Base-by-base conservation (phyloP, 2,888 invertebrate genomes). In the Folsomia manolachei region DNA sequence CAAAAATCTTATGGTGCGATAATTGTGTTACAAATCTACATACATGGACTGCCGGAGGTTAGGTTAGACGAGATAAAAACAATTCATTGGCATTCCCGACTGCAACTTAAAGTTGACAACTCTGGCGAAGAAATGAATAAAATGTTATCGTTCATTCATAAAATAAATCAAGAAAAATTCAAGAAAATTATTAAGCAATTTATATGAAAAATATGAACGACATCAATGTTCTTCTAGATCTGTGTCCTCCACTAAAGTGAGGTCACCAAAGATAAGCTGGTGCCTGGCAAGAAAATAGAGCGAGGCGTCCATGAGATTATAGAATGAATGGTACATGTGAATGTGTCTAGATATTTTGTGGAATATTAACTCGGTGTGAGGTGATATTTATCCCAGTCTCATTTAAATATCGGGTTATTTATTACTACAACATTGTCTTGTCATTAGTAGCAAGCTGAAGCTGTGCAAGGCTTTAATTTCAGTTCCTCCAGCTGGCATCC, bases 401-500 rank as follows among this genome's bases (percentile, higher is more conserved):
- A 60, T 67, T 67, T 67, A 67, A 67, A 67, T 67, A 53, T 67
- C 60, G 9, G 18, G 53, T 67, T 24, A 67, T 67, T 67, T 67
- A 67, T 67, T 67, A 23, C 26, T 21, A 25, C 56, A 24, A 51
- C 19, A 23, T 14, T n/a, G n/a, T 52, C 51, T 14, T 23, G 52
- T n/a, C 52, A 66, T 53, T 67, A 67, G 25, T 67, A 60, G 60
- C 18, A 39, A 24, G 52, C 26, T 23, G 56, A 19, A 24, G 27
- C 60, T 56, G 67, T 39, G 66, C 52, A n/a, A 19, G 4, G 23
- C 52, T 66, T 52, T 66, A 21, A 52, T 39, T 66, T 21, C 39
- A 27, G 52, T 24, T 66, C 52, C 27, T 72, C 66, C 70, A 72
- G 72, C 66, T 72, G 70, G 23, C 66, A 64, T 73, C 27, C 62